phyloP scores from a whole-genome alignment of 2,113 vertebrate species.

The Lutjanus erythropterus region DNA sequence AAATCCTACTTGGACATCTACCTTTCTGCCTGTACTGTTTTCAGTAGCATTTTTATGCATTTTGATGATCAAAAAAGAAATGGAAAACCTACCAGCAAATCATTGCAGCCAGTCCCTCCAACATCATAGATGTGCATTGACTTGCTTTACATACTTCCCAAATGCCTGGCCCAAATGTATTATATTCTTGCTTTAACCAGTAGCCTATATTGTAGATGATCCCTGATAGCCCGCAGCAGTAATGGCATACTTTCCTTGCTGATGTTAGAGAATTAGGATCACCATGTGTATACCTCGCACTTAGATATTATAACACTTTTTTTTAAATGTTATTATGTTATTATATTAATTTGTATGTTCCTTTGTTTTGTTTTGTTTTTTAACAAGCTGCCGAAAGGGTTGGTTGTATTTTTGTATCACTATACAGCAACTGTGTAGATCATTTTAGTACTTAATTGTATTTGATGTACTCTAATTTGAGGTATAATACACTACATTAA shows the following conservation, averaged over 20 bases:
- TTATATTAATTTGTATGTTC: constrained; percentile 22
- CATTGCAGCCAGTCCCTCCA: constrained; percentile 40
- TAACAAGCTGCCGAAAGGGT: constrained; percentile 30
- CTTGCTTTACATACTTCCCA: constrained; percentile 36
- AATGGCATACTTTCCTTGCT: constrained; percentile 34
- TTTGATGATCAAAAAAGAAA: constrained; percentile 37
- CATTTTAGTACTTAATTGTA: constrained; percentile 42
- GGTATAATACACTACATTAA: constrained; percentile 28
- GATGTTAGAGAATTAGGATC: constrained; percentile 40
- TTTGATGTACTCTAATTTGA: constrained; percentile 48
- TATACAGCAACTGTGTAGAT: constrained; percentile 52
- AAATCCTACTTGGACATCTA: constrained; percentile 1
- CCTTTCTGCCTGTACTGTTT: constrained; percentile 42
- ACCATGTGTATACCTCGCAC: constrained; percentile 34
- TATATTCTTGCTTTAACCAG: constrained; percentile 57
- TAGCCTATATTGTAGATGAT: constrained; percentile 56
- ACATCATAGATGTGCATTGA: constrained; percentile 23
- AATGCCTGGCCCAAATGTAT: constrained; percentile 38
- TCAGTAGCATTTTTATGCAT: constrained; percentile 57
- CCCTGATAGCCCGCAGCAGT: constrained; percentile 45
- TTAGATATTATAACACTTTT: neutral
- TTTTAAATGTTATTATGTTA: constrained; percentile 7
- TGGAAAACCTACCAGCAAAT: constrained; percentile 38
- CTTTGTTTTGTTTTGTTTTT: constrained; percentile 2
- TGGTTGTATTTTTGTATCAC: constrained; percentile 64